Conservation (phyloP, 2,113 vertebrate species). For the Eretmochelys imbricata region DNA sequence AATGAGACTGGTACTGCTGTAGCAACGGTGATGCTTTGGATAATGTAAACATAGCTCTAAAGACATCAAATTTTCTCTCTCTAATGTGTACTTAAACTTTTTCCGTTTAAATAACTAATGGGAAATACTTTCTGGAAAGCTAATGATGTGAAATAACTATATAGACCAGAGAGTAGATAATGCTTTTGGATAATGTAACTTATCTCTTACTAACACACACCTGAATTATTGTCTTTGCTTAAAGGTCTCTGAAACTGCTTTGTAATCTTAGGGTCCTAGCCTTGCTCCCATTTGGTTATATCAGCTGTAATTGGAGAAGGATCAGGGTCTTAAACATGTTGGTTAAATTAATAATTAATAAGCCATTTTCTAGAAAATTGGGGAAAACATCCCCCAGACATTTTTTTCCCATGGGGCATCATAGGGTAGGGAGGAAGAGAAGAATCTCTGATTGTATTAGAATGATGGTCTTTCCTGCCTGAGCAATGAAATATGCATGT, state of each 20-base stretch:
- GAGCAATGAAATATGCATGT: too few relatives aligned
- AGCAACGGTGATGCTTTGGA: constrained; percentile 39
- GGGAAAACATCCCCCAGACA: too few relatives aligned
- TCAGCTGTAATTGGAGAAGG: not conserved
- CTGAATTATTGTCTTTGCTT: not conserved
- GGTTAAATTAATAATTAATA: not conserved
- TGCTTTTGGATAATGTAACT: constrained; percentile 20
- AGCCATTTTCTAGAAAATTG: too few relatives aligned
- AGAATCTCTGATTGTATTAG: too few relatives aligned
- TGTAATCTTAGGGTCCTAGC: not conserved
- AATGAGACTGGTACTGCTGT: constrained; percentile 5
- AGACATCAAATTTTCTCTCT: constrained; percentile 6
- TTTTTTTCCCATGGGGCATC: too few relatives aligned
- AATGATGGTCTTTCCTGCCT: too few relatives aligned
- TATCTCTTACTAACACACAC: rapidly evolving
- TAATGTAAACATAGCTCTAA: constrained; percentile 52
- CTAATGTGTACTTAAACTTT: constrained; percentile 20
- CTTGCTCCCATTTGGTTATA: not conserved
- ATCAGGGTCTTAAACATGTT: not conserved
- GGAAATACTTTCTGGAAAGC: constrained; percentile 19
- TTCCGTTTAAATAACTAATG: constrained; percentile 18
- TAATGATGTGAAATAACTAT: constrained; percentile 45
- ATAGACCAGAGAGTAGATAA: constrained; percentile 45
- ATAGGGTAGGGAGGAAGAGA: too few relatives aligned
- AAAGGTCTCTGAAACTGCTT: not conserved